Base-by-base conservation (phyloP, 2,113 vertebrate genomes). In the Callopanchax toddi region DNA sequence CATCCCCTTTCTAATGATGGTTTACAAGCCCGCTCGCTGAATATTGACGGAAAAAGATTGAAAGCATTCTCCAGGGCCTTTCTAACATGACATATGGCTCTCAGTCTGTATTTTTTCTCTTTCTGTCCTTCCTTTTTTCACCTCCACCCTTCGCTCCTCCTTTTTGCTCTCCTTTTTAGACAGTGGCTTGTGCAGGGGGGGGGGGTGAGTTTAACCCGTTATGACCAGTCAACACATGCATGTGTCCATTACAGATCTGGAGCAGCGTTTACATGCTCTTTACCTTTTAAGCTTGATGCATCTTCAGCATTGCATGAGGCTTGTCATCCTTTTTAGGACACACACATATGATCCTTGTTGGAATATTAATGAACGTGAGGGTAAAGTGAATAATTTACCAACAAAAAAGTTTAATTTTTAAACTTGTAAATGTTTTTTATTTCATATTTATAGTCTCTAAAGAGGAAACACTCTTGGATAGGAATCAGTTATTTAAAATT, bases 31-130 rank as follows among this genome's bases (percentile, higher is more conserved):
- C 44, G 73, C 72, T 4, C 20, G 40, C 56, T 21, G 56, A 75
- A 82, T 86, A 86, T 87, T 84, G 85, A 86, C 81, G 74, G 83
- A 87, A 86, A 83, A 86, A 83, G 86, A 89, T 88, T 88, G 87
- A 89, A 74, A 64, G 79, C 67, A 2, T 55, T 85, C 86, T 90
- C 86, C 68, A 76, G 83, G 84, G 78, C 76, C 74, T 78, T 78
- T 86, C 79, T 74, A 77, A 64, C 79, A 75, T 86, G 86, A 89
- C 64, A 54, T 72, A 89, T 85, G 69, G 55, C 76, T 84, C 75
- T 50, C 21, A 39, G 60, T 61, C 55, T 25, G 49, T 76, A 51
- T 75, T 86, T 78, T 69, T 61, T 71, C 15, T 57, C n/a, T n/a
- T n/a, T 44, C 66, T 81, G 68, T 66, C 79, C 79, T 84, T 78